These are phyloP conservation scores for Zosterops hypoxanthus DNA, from an alignment of 2,113 vertebrate species.

Conservation along the genomic window DNA sequence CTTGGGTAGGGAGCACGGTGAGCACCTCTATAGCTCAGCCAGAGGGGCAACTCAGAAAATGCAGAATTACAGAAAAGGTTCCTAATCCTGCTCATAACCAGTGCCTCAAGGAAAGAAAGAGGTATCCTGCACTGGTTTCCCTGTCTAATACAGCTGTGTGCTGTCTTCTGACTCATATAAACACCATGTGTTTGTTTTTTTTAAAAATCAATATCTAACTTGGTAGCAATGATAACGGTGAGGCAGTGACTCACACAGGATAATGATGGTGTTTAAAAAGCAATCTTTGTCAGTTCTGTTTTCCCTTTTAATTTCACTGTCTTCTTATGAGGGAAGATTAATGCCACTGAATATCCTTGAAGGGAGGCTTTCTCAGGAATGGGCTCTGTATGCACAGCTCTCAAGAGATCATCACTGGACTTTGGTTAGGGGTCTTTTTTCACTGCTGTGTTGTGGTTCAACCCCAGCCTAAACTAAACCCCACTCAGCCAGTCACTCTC, in stretches of 20 bases:
- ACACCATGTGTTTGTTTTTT: not conserved
- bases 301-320: not conserved
- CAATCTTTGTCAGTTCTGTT: not conserved
- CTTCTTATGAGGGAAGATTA: not conserved
- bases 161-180: not conserved
- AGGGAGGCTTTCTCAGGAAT: not conserved
- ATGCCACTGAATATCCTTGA: not conserved
- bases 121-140: not conserved
- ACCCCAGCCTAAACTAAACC: not conserved
- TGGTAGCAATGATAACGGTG: not conserved
- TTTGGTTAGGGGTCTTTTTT: not conserved
- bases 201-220: not conserved
- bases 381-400: not conserved
- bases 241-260: not conserved
- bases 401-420: not conserved
- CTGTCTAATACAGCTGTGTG: not conserved
- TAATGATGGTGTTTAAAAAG: not conserved
- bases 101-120: not conserved
- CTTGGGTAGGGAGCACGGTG: accelerated
- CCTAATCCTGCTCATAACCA: not conserved
- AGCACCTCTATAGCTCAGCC: not conserved
- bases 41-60: not conserved
- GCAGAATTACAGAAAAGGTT: not conserved
- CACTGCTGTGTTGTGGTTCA: not conserved
- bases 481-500: not conserved